A percentile compares a stretch with the other conserved stretches of the same genome.
Evolutionary conservation across 2,888 invertebrate species (phyloP).

Genomic region (Rhynchonema sp.): DNA sequence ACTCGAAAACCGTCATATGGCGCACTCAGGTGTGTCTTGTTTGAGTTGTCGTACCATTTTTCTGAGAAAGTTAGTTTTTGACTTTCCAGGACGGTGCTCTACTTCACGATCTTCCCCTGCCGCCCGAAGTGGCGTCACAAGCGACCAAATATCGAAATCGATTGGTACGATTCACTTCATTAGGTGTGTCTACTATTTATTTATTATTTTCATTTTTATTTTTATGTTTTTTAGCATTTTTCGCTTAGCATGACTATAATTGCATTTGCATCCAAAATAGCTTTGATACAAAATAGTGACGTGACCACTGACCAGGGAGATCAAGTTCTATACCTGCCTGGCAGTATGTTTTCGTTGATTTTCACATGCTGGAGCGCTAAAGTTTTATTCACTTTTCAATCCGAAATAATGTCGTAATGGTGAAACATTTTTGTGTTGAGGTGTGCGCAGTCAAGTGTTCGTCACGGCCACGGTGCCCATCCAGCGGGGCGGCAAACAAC

Average conservation of each 20-base stretch:
- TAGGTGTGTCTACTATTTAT: neutral
- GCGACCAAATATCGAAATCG: neutral
- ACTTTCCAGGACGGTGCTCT: neutral
- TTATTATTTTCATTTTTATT: neutral
- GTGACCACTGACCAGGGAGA: no score
- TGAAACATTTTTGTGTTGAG: no score
- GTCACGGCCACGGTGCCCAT: neutral
- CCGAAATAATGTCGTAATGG: no score
- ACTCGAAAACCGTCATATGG: neutral
- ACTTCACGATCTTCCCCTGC: neutral
- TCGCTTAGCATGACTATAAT: neutral
- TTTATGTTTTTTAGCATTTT: neutral
- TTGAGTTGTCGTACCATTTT: neutral
- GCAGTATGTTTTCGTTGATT: no score
- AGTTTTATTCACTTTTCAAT: no score
- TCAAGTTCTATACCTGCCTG: no score
- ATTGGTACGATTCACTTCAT: neutral
- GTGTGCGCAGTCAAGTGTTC: neutral
- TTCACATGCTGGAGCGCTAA: no score
- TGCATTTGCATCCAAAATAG: no score
- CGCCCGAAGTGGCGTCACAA: neutral
- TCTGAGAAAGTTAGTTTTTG: no score
- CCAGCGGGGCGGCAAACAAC: neutral
- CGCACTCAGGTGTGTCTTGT: neutral
- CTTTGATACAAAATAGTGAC: no score